These are phyloP conservation scores for Tenthredo mesomela DNA, from an alignment of 2,888 invertebrate species.

Conservation along the genomic window DNA sequence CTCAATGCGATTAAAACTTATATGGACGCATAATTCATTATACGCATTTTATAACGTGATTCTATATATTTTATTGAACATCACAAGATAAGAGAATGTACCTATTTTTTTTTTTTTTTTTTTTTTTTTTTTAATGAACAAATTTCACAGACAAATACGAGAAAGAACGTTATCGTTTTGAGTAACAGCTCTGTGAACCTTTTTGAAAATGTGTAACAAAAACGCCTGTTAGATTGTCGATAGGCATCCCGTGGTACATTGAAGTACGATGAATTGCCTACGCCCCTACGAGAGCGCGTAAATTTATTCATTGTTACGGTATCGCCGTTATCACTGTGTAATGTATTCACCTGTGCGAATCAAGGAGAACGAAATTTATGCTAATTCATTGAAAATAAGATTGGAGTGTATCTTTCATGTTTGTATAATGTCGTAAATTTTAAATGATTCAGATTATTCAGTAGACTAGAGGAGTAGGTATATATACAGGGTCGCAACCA, in stretches of 20 bases:
- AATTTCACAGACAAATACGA: neutral
- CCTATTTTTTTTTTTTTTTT: neutral
- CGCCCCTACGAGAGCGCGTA: neutral
- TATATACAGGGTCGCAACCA: neutral
- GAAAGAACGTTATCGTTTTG: neutral
- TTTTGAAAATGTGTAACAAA: neutral
- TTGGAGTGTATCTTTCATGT: neutral
- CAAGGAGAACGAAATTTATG: neutral
- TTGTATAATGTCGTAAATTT: constrained; percentile 18
- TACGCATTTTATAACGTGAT: neutral
- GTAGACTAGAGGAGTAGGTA: neutral
- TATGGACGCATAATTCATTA: neutral
- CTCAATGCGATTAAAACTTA: neutral
- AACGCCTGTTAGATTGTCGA: neutral
- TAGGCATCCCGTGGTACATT: neutral
- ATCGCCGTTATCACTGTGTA: neutral
- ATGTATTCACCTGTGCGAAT: neutral
- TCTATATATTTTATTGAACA: neutral
- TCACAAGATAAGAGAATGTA: neutral
- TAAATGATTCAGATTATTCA: constrained; percentile 33
- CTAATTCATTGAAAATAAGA: constrained; percentile 11
- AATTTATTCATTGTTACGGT: neutral
- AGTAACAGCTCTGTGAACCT: neutral
- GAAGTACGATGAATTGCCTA: neutral
- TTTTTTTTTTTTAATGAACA: neutral